phyloP scores from a whole-genome alignment of 1,140 invertebrate genomes.

The Pseudomyrmex dendroicus region DNA sequence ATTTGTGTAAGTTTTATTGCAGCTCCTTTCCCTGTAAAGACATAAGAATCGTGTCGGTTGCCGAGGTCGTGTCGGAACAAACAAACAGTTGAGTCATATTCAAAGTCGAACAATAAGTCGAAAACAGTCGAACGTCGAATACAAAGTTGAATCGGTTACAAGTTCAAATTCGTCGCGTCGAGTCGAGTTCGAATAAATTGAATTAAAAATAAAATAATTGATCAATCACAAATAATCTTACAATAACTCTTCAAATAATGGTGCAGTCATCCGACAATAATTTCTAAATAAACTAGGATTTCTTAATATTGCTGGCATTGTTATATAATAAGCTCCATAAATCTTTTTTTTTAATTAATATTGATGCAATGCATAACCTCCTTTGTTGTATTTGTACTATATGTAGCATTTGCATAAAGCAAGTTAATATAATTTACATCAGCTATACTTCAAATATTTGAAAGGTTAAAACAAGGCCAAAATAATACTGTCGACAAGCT shows the following conservation, averaged over 20 bases:
- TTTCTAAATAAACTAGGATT: constrained; percentile 3
- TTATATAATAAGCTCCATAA: neutral
- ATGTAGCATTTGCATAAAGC: neutral
- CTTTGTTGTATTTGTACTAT: neutral
- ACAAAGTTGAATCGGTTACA: no score
- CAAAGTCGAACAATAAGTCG: no score
- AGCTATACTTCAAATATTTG: neutral
- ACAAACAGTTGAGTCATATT: no score
- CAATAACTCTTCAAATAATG: constrained; percentile 6
- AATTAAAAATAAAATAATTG: no score
- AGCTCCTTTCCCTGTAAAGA: no score
- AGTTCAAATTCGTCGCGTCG: no score
- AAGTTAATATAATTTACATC: constrained; percentile 1
- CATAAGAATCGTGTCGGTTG: no score
- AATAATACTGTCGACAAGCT: neutral
- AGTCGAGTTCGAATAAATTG: no score
- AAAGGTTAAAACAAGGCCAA: neutral
- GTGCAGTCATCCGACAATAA: constrained; percentile 29
- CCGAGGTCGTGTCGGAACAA: no score
- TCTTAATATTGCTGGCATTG: neutral
- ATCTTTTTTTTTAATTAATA: neutral
- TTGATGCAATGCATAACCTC: neutral
- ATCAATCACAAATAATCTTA: no score
- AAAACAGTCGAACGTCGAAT: no score
- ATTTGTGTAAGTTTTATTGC: no score